Evolutionary conservation across 2,113 vertebrate genomes (phyloP), one percentile per base, ranked within the genome.

Genomic region (Gasterosteus nipponicus): DNA sequence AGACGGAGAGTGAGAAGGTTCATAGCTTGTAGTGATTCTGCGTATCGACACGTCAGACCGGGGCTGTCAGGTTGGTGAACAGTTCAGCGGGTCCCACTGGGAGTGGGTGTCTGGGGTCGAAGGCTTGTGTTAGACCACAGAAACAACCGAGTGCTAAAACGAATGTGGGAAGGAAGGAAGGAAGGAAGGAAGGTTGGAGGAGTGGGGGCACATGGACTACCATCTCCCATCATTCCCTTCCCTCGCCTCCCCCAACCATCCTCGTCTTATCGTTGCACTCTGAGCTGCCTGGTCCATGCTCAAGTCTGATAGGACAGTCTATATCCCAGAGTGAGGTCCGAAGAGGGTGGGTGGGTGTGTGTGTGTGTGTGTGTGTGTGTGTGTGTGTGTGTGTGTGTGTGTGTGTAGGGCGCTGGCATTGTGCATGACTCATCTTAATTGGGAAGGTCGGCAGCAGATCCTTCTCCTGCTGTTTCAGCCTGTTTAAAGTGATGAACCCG

Each of bases 391-490:
- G 81, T 69, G 57, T 72, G 58, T 62, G 63, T 64, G 77, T 77
- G 81, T 69, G 57, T 72, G 58, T 62, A n/a, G 42, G 54, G 65
- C 68, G 67, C 67, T 64, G 69, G 78, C 77, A 46, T 63, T 77
- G 83, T 83, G 84, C 89, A 92, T 94, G 89, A 92, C 83, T 94
- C 89, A 91, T 92, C 89, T 82, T 91, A 92, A 92, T 92, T 92
- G 90, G 93, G 81, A 84, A 84, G 84, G 81, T 87, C 71, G 2
- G 77, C 67, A 84, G 84, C 75, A 81, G 74, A 91, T 83, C 73
- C 72, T 82, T 86, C 84, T 85, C 87, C 87, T 79, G 90, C 87
- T 92, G 91, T 83, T 92, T 86, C 86, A 85, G 87, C 82, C 92
- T 91, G 89, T 91, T 90, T 90, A 86, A 91, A 93, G 83, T 81